phyloP scores from a whole-genome alignment of 2,888 invertebrate genomes.

The Melieria picta region DNA sequence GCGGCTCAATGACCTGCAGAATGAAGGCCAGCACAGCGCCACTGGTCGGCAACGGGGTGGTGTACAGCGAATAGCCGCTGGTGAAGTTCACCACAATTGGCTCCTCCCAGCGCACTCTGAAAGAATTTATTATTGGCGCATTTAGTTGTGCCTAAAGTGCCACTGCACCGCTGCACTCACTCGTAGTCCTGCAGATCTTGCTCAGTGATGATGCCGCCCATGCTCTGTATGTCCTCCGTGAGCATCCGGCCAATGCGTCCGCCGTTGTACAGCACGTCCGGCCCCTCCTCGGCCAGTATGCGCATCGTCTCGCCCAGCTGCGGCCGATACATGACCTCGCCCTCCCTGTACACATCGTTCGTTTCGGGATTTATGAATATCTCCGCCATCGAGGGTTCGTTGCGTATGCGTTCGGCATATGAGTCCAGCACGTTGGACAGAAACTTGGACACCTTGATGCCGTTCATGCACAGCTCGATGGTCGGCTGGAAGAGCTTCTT shows the following conservation, averaged over 20 bases:
- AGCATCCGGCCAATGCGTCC: slow-evolving; percentile 73
- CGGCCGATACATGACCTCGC: slow-evolving; percentile 74
- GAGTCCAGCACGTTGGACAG: slow-evolving; percentile 70
- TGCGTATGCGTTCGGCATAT: slow-evolving; percentile 69
- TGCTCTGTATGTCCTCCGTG: slow-evolving; percentile 73
- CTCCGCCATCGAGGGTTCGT: slow-evolving; percentile 71
- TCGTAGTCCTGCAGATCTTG: slow-evolving; percentile 79
- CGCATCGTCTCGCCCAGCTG: slow-evolving; percentile 77
- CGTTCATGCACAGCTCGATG: slow-evolving; percentile 79
- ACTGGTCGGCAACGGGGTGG: slow-evolving; percentile 85
- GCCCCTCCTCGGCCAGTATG: slow-evolving; percentile 74
- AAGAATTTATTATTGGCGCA: background rate
- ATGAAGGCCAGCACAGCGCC: slow-evolving; percentile 85
- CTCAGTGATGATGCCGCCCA: slow-evolving; percentile 81
- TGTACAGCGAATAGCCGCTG: slow-evolving; percentile 75
- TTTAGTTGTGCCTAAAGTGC: background rate
- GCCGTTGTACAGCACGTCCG: slow-evolving; percentile 80
- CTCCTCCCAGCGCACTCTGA: slow-evolving; percentile 70
- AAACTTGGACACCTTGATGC: slow-evolving; percentile 76
- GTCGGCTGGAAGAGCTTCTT: slow-evolving; percentile 79
- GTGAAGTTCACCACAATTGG: slow-evolving; percentile 71
- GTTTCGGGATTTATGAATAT: slow-evolving; percentile 73
- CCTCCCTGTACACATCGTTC: slow-evolving; percentile 62
- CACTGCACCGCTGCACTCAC: slow-evolving; percentile 66
- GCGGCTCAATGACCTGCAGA: slow-evolving; percentile 78